Percentiles rank a stretch among this genome's conserved stretches.
Conservation (phyloP, 2,797 vertebrate species). For the Amphiprion clarkii region DNA sequence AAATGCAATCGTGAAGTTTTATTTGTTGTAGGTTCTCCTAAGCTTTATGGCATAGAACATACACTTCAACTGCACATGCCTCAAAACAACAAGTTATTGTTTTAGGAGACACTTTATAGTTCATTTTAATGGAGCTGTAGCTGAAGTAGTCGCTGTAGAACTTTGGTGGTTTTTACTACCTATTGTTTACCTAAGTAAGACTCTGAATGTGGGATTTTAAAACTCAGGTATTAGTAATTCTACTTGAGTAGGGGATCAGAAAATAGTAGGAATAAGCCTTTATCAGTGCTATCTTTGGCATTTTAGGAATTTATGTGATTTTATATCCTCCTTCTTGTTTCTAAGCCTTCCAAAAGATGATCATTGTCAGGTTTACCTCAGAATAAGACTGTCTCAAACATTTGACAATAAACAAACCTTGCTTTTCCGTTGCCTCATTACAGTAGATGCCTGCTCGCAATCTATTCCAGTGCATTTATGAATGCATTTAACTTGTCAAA, state of each 20-base stretch:
- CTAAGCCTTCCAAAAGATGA: background rate
- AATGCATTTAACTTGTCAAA: conserved; percentile 1
- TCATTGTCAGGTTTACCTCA: background rate
- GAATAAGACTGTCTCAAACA: background rate
- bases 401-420: conserved; percentile 27
- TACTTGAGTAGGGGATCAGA: too few relatives aligned
- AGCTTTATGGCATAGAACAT: too few relatives aligned
- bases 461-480: background rate
- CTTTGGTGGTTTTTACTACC: too few relatives aligned
- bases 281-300: background rate
- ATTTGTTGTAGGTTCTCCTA: too few relatives aligned
- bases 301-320: background rate
- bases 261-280: too few relatives aligned
- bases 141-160: too few relatives aligned
- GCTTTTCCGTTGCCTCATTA: conserved; percentile 1
- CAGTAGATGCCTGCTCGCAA: conserved; percentile 28
- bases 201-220: background rate
- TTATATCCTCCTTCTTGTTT: background rate
- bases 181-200: too few relatives aligned
- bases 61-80: too few relatives aligned
- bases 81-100: too few relatives aligned
- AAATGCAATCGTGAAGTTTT: background rate
- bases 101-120: too few relatives aligned
- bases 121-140: too few relatives aligned
- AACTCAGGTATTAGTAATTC: too few relatives aligned